Percentiles rank a stretch among this genome's conserved stretches.
These are phyloP conservation scores for Pyrocoelia pectoralis DNA, from an alignment of 2,888 invertebrate genomes.

Conservation along the genomic window DNA sequence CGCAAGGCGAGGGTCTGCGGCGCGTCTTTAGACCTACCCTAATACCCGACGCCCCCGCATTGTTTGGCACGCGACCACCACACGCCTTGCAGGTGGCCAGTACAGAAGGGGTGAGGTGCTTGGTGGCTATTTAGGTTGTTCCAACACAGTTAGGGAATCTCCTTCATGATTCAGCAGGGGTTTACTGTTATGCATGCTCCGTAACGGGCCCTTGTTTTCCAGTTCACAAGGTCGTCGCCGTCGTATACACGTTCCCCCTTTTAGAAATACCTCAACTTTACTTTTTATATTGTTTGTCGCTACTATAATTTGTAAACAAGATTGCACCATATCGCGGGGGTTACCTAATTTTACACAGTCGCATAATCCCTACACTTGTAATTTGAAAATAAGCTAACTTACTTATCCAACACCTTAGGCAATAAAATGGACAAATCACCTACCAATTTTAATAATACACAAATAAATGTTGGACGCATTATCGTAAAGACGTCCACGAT, in stretches of 20 bases:
- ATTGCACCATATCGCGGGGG: background rate
- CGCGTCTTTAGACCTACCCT: constrained; percentile 42
- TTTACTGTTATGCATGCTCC: constrained; percentile 27
- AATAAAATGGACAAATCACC: too few relatives aligned
- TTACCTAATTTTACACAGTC: background rate
- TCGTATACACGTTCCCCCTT: constrained; percentile 6
- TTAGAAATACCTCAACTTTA: constrained; percentile 11
- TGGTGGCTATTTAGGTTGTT: constrained; percentile 41
- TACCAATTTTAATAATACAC: too few relatives aligned
- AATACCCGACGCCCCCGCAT: constrained; percentile 40
- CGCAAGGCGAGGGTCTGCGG: constrained; percentile 35
- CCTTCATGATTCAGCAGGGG: constrained; percentile 38
- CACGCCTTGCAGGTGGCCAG: constrained; percentile 45
- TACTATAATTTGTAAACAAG: background rate
- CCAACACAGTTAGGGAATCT: constrained; percentile 33
- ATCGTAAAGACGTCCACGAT: too few relatives aligned
- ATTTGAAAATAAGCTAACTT: too few relatives aligned
- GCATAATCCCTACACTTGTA: too few relatives aligned
- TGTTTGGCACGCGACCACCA: constrained; percentile 48
- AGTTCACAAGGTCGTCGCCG: constrained; percentile 27
- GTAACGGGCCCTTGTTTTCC: constrained; percentile 26
- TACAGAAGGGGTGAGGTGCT: constrained; percentile 41
- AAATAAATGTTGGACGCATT: too few relatives aligned
- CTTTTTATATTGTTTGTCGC: constrained; percentile 4
- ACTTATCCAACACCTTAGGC: too few relatives aligned